Conservation (phyloP, 2,113 vertebrate species). For the Romanogobio albipinnatus region DNA sequence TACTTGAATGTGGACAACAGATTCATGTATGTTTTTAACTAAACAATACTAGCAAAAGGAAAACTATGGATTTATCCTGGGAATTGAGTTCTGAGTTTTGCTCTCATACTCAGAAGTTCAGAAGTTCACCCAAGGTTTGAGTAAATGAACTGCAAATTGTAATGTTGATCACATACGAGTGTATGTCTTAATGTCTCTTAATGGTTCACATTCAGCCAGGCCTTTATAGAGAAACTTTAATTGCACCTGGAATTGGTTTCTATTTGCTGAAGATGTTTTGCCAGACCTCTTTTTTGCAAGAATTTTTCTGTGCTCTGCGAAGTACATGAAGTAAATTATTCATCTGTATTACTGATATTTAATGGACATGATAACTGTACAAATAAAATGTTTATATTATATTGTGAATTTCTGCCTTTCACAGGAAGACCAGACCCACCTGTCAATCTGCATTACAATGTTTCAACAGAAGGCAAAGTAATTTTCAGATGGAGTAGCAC, state of each 20-base stretch:
- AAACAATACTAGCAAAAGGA: not conserved
- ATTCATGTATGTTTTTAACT: not conserved
- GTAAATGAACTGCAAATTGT: too few relatives aligned
- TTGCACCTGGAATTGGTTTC: not conserved
- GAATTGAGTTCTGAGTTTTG: not conserved
- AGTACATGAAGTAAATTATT: too few relatives aligned
- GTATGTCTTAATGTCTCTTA: not conserved
- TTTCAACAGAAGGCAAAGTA: conserved; percentile 78
- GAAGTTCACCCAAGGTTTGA: too few relatives aligned
- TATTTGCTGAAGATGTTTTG: conserved; percentile 1
- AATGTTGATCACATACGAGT: not conserved
- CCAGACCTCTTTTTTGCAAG: not conserved
- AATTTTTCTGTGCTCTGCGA: too few relatives aligned
- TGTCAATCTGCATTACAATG: conserved; percentile 74
- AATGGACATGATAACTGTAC: not conserved
- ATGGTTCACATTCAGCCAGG: not conserved
- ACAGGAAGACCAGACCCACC: conserved; percentile 88
- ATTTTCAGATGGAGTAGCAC: conserved; percentile 80
- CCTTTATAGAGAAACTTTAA: not conserved
- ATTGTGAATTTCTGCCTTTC: conserved; percentile 5
- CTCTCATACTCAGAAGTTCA: not conserved
- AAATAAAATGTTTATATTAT: not conserved
- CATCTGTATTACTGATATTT: too few relatives aligned
- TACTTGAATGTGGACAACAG: not conserved
- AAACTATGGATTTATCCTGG: not conserved